Base-by-base conservation (phyloP, 2,888 invertebrate genomes). In the Drosophila antonietae region DNA sequence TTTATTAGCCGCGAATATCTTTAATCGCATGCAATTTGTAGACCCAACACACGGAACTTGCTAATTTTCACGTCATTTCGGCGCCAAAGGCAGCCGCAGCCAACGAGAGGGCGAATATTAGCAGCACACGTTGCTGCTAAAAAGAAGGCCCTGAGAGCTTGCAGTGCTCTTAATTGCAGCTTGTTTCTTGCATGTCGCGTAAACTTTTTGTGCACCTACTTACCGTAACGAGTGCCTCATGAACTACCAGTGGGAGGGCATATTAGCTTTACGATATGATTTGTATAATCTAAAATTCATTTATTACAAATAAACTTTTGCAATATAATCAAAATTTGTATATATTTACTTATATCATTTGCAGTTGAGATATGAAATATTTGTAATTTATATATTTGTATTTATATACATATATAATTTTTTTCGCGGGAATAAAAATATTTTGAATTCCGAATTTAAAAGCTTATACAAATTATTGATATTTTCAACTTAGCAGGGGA, bases 1-100 rank as follows among this genome's bases (percentile, higher is more conserved):
- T 90, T 89, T 87, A 89, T 89, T 87, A 86, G 82, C 88, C 74
- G 84, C 87, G 90, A 89, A 89, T 79, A 73, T 71, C 78, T 75
- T 78, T 89, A 88, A 88, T 88, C 90, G 76, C 86, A 85, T 88
- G 86, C 88, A 88, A 88, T 88, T 88, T 90, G 82, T 80, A 53
- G 68, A 52, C 51, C 56, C 58, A 52, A 68, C 74, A 69, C 75
- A 83, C 81, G 81, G 81, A 83, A 81, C 83, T 80, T 64, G 78
- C 80, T 80, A 82, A 84, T 88, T 89, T 85, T 75, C 90, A 88
- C 83, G 73, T 89, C 76, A 65, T 87, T 88, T 75, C 58, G 68
- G 61, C 67, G 67, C 73, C 68, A 53, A 47, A 63, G 58, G 20
- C 18, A 39, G 51, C 57, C 58, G 31, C 66, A 41, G 37, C 28